These are phyloP conservation scores for Caenorhabditis zanzibari DNA, from an alignment of 2,888 invertebrate genomes.

Conservation along the genomic window DNA sequence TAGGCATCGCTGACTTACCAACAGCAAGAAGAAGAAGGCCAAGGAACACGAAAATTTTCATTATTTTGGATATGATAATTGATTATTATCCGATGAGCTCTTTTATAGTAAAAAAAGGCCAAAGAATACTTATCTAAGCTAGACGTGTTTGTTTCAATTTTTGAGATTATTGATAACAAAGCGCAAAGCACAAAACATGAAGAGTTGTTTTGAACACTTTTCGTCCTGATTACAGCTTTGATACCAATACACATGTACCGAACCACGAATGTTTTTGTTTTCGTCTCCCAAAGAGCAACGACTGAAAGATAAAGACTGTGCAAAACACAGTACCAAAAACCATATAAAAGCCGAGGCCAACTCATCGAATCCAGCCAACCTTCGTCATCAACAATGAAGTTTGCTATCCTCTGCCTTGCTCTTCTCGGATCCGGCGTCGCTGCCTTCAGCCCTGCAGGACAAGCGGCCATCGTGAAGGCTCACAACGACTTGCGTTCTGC, in stretches of 20 bases:
- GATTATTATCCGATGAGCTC: not conserved
- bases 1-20: not conserved
- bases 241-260: too few species aligned
- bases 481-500: conserved; percentile 50
- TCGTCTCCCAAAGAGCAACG: too few species aligned
- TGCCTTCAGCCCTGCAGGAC: conserved; percentile 42
- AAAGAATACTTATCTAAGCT: not conserved
- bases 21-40: not conserved
- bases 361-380: not conserved
- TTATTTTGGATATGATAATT: not conserved
- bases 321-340: not conserved
- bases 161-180: not conserved
- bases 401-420: conserved; percentile 24
- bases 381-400: conserved; percentile 37
- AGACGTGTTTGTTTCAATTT: conserved; percentile 5
- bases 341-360: conserved; percentile 4
- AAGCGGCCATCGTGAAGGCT: conserved; percentile 50
- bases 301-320: too few species aligned
- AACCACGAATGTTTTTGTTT: too few species aligned
- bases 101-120: not conserved
- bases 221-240: too few species aligned
- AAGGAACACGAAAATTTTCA: not conserved
- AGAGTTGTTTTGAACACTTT: too few species aligned
- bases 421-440: conserved; percentile 21
- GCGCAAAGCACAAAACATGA: conserved; percentile 4